phyloP scores from a whole-genome alignment of 2,888 invertebrate species.

The Scaptomyza caliginosa region DNA sequence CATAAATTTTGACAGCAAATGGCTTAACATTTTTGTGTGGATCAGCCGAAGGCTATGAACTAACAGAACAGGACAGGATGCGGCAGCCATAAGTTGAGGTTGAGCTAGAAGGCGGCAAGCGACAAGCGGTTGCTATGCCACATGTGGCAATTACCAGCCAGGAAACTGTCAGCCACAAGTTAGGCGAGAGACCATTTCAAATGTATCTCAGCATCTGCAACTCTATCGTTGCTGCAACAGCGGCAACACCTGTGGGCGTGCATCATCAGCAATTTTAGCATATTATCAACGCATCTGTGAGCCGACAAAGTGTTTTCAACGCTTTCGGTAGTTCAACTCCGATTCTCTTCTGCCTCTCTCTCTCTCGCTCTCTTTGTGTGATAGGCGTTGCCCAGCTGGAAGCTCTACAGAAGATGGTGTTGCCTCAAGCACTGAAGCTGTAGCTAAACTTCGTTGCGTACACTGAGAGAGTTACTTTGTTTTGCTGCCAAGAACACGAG shows the following conservation, averaged over 20 bases:
- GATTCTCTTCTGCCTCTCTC: neutral
- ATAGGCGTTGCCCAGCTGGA: slow-evolving; percentile 74
- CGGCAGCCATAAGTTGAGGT: slow-evolving; percentile 1
- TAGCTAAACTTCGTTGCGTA: slow-evolving; percentile 24
- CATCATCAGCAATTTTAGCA: slow-evolving; percentile 77
- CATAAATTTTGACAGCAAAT: slow-evolving; percentile 75
- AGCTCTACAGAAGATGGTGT: slow-evolving; percentile 38
- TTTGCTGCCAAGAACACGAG: too few species aligned
- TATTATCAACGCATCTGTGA: slow-evolving; percentile 80
- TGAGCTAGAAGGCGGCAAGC: slow-evolving; percentile 6
- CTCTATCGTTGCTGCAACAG: slow-evolving; percentile 1
- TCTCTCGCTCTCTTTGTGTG: slow-evolving; percentile 11
- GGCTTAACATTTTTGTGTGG: slow-evolving; percentile 36
- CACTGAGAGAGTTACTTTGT: slow-evolving; percentile 24
- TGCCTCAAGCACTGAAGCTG: slow-evolving; percentile 29
- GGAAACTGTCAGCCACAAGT: slow-evolving; percentile 59
- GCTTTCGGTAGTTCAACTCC: slow-evolving; percentile 68
- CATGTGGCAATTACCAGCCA: slow-evolving; percentile 63
- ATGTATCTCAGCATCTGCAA: slow-evolving; percentile 53
- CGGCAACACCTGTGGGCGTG: slow-evolving; percentile 76
- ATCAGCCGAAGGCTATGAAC: neutral
- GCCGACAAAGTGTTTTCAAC: slow-evolving; percentile 83
- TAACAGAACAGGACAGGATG: slow-evolving; percentile 56
- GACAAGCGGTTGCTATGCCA: slow-evolving; percentile 34
- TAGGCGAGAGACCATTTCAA: slow-evolving; percentile 43